Evolutionary conservation across 2,797 vertebrate genomes (phyloP).

Genomic region (Sitta carolinensis): DNA sequence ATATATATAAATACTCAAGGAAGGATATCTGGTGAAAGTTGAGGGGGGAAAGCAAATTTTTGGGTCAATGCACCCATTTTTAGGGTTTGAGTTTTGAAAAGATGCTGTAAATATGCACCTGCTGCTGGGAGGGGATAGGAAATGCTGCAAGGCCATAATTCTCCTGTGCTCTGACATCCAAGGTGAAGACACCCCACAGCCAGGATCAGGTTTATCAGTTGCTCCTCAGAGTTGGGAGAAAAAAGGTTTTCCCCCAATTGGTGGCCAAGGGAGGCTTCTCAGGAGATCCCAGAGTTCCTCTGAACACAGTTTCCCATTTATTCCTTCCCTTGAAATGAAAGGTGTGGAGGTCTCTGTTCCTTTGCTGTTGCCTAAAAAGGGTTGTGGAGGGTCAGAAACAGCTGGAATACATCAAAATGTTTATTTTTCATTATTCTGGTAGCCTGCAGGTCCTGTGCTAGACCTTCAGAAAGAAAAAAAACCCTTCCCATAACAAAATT

Average conservation of each 20-base stretch:
- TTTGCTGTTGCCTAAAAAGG: not conserved
- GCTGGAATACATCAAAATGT: not conserved
- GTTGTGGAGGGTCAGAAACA: not conserved
- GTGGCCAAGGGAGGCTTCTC: not conserved
- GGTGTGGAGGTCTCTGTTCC: not conserved
- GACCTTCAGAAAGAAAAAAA: not conserved
- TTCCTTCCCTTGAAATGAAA: not conserved
- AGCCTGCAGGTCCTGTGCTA: not conserved
- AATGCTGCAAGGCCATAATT: not conserved
- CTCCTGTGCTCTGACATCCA: not conserved
- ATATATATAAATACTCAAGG: too few relatives aligned
- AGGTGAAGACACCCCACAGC: not conserved
- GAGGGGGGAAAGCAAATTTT: not conserved
- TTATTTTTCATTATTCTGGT: not conserved
- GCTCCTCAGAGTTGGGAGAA: not conserved
- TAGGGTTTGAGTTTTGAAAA: not conserved
- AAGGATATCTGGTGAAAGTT: not conserved
- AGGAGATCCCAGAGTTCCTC: not conserved
- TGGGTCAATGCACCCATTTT: accelerated
- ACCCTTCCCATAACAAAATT: not conserved
- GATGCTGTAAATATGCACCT: not conserved
- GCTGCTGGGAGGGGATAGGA: not conserved
- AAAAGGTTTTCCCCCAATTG: not conserved
- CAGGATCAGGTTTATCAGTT: not conserved
- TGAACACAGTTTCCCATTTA: not conserved